Percentiles rank a stretch among this genome's conserved stretches.
phyloP scores from a whole-genome alignment of 2,888 invertebrate genomes.

The Periphyllus acericola region DNA sequence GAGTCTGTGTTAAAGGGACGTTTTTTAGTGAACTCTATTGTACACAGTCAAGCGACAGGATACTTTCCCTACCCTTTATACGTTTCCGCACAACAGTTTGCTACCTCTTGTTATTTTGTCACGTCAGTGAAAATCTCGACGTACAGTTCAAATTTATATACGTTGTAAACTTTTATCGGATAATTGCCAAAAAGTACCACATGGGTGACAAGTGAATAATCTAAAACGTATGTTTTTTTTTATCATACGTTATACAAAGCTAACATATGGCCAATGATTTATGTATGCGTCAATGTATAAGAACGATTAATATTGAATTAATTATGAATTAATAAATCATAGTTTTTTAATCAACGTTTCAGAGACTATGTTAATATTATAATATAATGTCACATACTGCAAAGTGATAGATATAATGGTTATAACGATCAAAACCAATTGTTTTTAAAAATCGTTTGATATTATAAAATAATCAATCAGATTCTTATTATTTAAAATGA shows the following conservation, averaged over 20 bases:
- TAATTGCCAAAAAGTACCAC: neutral
- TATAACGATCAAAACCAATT: neutral
- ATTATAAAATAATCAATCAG: neutral
- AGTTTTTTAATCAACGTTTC: neutral
- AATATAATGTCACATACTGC: too few species aligned
- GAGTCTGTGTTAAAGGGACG: constrained; percentile 50
- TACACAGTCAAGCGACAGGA: constrained; percentile 55
- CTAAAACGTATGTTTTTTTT: neutral
- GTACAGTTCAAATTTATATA: neutral
- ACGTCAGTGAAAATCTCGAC: constrained; percentile 38
- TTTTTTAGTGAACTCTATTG: constrained; percentile 61
- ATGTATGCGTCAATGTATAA: neutral
- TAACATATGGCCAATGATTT: neutral
- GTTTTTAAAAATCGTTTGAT: neutral
- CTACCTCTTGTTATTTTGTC: constrained; percentile 45
- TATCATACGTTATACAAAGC: neutral
- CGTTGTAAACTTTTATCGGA: constrained; percentile 4
- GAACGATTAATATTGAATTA: neutral
- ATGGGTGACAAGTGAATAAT: neutral
- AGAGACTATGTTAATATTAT: too few species aligned
- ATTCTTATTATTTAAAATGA: neutral
- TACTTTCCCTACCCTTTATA: constrained; percentile 29
- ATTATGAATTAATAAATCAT: neutral
- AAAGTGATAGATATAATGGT: neutral
- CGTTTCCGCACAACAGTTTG: constrained; percentile 58